These are phyloP conservation scores for Orthonyx spaldingii DNA, from an alignment of 2,113 vertebrate species.

Conservation along the genomic window DNA sequence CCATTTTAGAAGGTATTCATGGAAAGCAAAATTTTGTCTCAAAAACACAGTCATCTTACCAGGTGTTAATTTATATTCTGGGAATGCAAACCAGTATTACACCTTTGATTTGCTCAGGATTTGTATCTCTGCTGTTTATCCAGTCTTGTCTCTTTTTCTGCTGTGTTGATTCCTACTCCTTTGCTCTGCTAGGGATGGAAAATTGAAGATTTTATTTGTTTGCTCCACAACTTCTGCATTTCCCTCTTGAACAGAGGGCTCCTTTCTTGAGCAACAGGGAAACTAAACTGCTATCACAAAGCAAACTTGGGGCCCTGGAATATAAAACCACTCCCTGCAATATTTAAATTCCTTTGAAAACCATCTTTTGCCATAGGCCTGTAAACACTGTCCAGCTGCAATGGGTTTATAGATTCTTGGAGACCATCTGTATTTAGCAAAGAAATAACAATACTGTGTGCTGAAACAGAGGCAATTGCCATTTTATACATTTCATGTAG, in stretches of 20 bases:
- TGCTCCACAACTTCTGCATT: background rate
- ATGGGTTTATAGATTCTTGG: background rate
- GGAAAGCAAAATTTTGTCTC: slow-evolving; percentile 26
- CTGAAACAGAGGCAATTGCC: background rate
- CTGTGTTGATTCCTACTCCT: background rate
- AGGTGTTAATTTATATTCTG: background rate
- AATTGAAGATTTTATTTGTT: slow-evolving; percentile 9
- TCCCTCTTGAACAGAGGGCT: slow-evolving; percentile 3
- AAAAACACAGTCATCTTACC: background rate
- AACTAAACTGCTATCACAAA: slow-evolving; percentile 1
- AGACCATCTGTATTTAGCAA: background rate
- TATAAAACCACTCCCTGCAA: slow-evolving; percentile 29
- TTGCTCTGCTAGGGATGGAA: background rate
- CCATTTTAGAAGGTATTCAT: background rate
- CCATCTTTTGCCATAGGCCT: slow-evolving; percentile 32
- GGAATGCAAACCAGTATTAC: background rate
- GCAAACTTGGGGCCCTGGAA: slow-evolving; percentile 37
- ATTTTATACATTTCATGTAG: background rate
- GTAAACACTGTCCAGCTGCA: slow-evolving; percentile 30
- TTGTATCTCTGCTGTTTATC: background rate
- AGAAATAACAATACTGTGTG: background rate
- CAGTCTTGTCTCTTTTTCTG: background rate
- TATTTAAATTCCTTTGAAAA: slow-evolving; percentile 58
- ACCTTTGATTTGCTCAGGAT: background rate
- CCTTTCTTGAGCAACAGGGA: slow-evolving; percentile 6